A percentile compares a stretch with the other conserved stretches of the same genome.
Conservation (phyloP, 2,113 vertebrate species). For the Gracilinanus agilis region DNA sequence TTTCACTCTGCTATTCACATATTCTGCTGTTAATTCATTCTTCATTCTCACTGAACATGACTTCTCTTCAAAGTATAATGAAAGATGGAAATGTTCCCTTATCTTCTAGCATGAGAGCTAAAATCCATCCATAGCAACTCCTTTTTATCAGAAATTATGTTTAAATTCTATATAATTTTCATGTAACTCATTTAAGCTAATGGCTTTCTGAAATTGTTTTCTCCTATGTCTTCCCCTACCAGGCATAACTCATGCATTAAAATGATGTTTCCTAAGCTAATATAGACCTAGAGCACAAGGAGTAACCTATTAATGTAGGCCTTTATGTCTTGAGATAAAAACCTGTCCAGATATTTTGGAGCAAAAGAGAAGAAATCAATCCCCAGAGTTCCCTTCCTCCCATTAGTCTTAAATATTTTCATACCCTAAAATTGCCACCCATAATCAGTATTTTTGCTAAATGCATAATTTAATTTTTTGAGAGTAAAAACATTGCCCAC, state of each 20-base stretch:
- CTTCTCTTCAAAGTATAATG: constrained; percentile 9
- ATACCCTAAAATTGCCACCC: background rate
- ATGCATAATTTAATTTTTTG: background rate
- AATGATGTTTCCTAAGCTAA: background rate
- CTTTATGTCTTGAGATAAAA: background rate
- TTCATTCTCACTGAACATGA: constrained; percentile 43
- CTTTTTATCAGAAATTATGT: constrained; percentile 45
- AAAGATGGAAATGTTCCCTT: constrained; percentile 10
- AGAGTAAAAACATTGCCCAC: background rate
- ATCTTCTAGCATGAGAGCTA: constrained; percentile 37
- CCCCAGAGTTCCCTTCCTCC: background rate
- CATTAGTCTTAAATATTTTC: background rate
- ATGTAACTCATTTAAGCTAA: constrained; percentile 30
- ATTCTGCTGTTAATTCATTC: constrained; percentile 32
- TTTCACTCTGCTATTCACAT: background rate
- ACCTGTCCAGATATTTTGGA: background rate
- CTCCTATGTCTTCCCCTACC: background rate
- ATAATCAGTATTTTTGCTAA: background rate
- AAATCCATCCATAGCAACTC: constrained; percentile 42
- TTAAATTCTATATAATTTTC: constrained; percentile 40
- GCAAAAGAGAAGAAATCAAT: background rate
- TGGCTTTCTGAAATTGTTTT: constrained; percentile 37
- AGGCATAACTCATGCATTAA: background rate
- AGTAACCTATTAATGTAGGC: background rate
- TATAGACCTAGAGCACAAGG: background rate